A percentile compares a stretch with the other conserved stretches of the same genome.
Evolutionary conservation across 1,140 invertebrate species (phyloP).

Genomic region (Diabrotica undecimpunctata): DNA sequence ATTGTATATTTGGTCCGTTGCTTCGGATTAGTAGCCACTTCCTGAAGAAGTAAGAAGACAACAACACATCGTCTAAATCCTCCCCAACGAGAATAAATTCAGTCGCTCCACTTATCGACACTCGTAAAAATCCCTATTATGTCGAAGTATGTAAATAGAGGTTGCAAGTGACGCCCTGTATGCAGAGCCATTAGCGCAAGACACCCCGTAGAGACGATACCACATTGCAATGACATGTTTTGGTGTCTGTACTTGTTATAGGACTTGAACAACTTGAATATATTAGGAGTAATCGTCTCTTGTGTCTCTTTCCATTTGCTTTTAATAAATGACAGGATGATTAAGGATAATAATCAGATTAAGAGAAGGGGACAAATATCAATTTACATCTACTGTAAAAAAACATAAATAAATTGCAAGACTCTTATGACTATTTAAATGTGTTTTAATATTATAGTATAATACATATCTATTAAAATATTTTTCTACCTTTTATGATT

Average conservation of each 20-base stretch:
- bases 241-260: constrained; percentile 14
- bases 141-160: constrained; percentile 42
- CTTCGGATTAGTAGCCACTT: not conserved
- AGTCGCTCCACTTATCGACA: constrained; percentile 43
- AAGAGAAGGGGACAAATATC: no score
- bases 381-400: no score
- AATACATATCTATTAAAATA: no score
- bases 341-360: no score
- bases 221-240: constrained; percentile 36
- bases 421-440: no score
- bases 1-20: not conserved
- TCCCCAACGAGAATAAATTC: constrained; percentile 39
- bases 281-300: not conserved
- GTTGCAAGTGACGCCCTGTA: constrained; percentile 38
- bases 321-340: no score
- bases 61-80: constrained; percentile 24
- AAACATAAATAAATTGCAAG: no score
- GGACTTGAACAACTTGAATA: not conserved
- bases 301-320: no score
- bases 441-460: no score
- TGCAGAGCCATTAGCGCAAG: constrained; percentile 42
- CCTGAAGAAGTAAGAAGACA: constrained; percentile 10
- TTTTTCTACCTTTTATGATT: no score
- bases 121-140: constrained; percentile 46
- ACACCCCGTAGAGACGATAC: constrained; percentile 32